Evolutionary conservation across 2,113 vertebrate species (phyloP).

Genomic region (Antigone vipio): DNA sequence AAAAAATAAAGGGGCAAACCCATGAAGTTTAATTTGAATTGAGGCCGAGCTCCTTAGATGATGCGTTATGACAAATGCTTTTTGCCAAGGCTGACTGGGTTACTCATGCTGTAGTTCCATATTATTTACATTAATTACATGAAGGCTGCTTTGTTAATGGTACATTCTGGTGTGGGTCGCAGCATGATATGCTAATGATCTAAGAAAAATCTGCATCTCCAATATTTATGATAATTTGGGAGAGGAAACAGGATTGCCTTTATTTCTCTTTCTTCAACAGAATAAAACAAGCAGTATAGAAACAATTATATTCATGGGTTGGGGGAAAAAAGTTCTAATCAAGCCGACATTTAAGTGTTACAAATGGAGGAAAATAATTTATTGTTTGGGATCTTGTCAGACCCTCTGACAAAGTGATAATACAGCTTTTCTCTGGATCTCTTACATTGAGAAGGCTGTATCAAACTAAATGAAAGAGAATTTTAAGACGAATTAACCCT

Average conservation of each 20-base stretch:
- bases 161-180: constrained; percentile 83
- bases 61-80: constrained; percentile 88
- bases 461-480: constrained; percentile 12
- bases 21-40: constrained; percentile 88
- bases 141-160: constrained; percentile 87
- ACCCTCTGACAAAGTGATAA: constrained; percentile 65
- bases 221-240: constrained; percentile 87
- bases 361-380: constrained; percentile 65
- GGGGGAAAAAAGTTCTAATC: constrained; percentile 71
- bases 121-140: constrained; percentile 93
- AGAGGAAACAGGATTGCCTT: constrained; percentile 76
- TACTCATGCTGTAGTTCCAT: constrained; percentile 82
- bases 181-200: constrained; percentile 89
- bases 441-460: constrained; percentile 5
- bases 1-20: constrained; percentile 80
- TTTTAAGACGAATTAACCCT: constrained; percentile 31
- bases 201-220: constrained; percentile 87
- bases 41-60: constrained; percentile 81
- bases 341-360: constrained; percentile 63
- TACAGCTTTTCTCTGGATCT: constrained; percentile 11
- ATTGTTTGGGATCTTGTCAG: constrained; percentile 67
- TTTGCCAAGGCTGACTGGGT: constrained; percentile 88
- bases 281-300: constrained; percentile 68
- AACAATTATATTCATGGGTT: constrained; percentile 57
- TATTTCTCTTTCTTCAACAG: constrained; percentile 72